A percentile compares a stretch with the other conserved stretches of the same genome.
Conservation (phyloP, 2,797 vertebrate species). For the Philypnodon macrostomus region DNA sequence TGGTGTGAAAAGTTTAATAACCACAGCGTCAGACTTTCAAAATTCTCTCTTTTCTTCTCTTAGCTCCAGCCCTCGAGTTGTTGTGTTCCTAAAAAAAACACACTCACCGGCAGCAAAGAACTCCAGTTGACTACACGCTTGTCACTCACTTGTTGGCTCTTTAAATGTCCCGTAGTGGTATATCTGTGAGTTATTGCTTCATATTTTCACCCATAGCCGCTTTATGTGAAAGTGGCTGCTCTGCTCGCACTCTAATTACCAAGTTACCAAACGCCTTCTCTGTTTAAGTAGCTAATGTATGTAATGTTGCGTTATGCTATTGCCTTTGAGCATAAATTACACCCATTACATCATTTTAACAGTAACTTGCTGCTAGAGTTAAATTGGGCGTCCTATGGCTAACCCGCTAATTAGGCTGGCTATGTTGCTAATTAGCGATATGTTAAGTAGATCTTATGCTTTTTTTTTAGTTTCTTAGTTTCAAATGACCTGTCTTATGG, state of each 20-base stretch:
- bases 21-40: no score
- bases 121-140: no score
- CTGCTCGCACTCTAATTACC: neutral
- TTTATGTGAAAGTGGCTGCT: neutral
- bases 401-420: neutral
- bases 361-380: neutral
- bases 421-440: neutral
- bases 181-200: neutral
- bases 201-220: neutral
- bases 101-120: no score
- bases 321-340: neutral
- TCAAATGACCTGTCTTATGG: no score
- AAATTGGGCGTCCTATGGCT: neutral
- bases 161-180: no score
- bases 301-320: neutral
- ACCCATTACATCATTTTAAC: slow-evolving; percentile 4
- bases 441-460: neutral
- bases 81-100: no score
- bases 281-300: no score
- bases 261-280: neutral
- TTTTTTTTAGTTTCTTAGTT: no score
- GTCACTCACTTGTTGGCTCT: no score
- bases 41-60: no score
- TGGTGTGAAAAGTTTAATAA: no score
- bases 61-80: no score